A percentile compares a stretch with the other conserved stretches of the same genome.
Evolutionary conservation across 2,113 vertebrate genomes (phyloP).

Genomic region (Anolis carolinensis): DNA sequence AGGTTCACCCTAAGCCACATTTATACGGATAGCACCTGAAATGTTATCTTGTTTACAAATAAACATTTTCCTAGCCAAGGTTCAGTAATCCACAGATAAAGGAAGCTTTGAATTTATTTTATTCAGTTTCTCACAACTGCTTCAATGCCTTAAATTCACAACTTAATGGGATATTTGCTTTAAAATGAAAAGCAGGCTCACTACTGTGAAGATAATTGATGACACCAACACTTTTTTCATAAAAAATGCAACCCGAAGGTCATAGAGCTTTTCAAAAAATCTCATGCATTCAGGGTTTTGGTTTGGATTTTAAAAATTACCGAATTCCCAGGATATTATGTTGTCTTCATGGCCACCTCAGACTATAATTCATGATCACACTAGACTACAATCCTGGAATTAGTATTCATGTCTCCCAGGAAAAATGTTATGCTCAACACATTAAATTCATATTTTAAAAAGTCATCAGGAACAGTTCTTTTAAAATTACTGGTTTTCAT

Average conservation of each 20-base stretch:
- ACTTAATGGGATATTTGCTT: background rate
- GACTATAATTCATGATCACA: background rate
- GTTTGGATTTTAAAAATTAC: slow-evolving; percentile 16
- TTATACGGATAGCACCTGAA: background rate
- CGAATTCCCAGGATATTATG: slow-evolving; percentile 7
- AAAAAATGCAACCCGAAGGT: slow-evolving; percentile 30
- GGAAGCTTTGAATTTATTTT: background rate
- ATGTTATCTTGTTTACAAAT: slow-evolving; percentile 12
- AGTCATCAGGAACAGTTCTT: background rate
- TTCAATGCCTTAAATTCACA: background rate
- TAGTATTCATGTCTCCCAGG: background rate
- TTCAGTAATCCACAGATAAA: slow-evolving; percentile 28
- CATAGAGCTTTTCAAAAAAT: slow-evolving; percentile 45
- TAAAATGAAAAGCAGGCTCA: slow-evolving; percentile 38
- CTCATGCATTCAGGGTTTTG: slow-evolving; percentile 38
- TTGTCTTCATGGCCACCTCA: background rate
- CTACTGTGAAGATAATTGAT: slow-evolving; percentile 21
- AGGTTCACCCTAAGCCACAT: background rate
- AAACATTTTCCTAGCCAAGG: background rate
- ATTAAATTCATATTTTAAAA: background rate
- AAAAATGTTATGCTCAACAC: background rate
- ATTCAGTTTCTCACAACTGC: background rate
- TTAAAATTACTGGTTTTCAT: background rate
- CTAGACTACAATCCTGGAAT: fast-evolving
- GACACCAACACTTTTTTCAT: slow-evolving; percentile 39